Conservation (phyloP, 2,888 invertebrate genomes). For the Erebia ligea region DNA sequence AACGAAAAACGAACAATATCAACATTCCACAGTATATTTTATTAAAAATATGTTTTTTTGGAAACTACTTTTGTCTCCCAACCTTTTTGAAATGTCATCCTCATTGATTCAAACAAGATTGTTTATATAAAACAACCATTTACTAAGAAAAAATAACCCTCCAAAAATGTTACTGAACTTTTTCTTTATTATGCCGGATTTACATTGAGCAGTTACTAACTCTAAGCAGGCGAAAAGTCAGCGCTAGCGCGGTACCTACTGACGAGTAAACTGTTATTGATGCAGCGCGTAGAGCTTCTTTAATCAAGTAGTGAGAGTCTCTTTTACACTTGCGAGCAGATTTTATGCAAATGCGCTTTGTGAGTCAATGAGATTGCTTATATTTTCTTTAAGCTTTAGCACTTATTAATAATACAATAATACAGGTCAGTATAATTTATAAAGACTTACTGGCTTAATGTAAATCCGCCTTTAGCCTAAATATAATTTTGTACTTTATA, state of each 20-base stretch:
- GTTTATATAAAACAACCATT: constrained; percentile 19
- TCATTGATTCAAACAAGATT: constrained; percentile 37
- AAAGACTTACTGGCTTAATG: background rate
- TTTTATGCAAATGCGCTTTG: too few relatives aligned
- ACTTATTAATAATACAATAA: too few relatives aligned
- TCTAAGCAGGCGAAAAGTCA: background rate
- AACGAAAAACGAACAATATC: constrained; percentile 43
- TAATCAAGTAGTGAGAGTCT: background rate
- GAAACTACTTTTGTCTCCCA: constrained; percentile 37
- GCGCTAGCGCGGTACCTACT: background rate
- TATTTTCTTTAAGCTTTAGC: too few relatives aligned
- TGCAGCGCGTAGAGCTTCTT: too few relatives aligned
- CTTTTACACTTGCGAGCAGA: background rate
- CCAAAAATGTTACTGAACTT: constrained; percentile 30
- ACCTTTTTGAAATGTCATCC: constrained; percentile 28
- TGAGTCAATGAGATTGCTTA: too few relatives aligned
- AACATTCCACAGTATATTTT: constrained; percentile 74
- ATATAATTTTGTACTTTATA: constrained; percentile 69
- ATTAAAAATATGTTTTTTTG: constrained; percentile 50
- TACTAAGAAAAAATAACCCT: constrained; percentile 16
- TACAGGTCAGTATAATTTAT: background rate
- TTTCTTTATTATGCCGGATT: constrained; percentile 25
- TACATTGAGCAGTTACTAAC: constrained; percentile 2
- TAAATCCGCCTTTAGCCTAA: constrained; percentile 22
- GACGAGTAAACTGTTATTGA: background rate